These are phyloP conservation scores for Amia ocellicauda DNA, from an alignment of 2,113 vertebrate genomes.

Conservation along the genomic window DNA sequence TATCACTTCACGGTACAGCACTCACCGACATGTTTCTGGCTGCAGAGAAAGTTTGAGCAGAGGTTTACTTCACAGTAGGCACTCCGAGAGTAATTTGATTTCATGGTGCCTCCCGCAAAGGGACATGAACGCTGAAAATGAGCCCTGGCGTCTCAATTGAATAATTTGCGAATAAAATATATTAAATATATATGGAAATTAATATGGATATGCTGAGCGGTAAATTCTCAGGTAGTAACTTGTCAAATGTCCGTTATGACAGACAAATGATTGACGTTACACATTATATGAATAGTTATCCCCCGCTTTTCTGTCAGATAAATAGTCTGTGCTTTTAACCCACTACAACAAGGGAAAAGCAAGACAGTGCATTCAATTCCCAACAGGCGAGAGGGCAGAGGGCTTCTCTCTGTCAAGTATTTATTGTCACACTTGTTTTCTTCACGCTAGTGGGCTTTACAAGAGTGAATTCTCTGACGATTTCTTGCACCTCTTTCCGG, in stretches of 20 bases:
- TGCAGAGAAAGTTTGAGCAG: not conserved
- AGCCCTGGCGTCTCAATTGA: not conserved
- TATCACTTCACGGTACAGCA: not conserved
- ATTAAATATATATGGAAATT: constrained; percentile 18
- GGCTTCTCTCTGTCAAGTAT: too few species aligned
- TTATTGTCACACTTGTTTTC: too few species aligned
- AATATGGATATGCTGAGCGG: constrained; percentile 5
- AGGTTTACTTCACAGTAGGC: not conserved
- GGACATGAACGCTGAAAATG: not conserved
- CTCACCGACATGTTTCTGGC: too few species aligned
- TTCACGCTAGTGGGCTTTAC: too few species aligned
- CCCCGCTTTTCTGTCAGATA: not conserved
- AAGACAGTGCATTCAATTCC: constrained; percentile 16
- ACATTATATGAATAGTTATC: not conserved
- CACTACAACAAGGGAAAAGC: not conserved
- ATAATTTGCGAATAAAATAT: not conserved
- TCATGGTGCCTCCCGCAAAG: not conserved
- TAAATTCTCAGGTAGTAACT: constrained; percentile 9
- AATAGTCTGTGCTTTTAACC: not conserved
- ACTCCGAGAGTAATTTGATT: not conserved
- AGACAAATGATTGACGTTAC: not conserved
- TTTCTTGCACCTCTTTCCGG: too few species aligned
- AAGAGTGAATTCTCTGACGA: too few species aligned
- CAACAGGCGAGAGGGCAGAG: not conserved
- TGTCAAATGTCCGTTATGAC: not conserved